phyloP scores from a whole-genome alignment of 2,113 vertebrate genomes.

The Barnardius zonarius region DNA sequence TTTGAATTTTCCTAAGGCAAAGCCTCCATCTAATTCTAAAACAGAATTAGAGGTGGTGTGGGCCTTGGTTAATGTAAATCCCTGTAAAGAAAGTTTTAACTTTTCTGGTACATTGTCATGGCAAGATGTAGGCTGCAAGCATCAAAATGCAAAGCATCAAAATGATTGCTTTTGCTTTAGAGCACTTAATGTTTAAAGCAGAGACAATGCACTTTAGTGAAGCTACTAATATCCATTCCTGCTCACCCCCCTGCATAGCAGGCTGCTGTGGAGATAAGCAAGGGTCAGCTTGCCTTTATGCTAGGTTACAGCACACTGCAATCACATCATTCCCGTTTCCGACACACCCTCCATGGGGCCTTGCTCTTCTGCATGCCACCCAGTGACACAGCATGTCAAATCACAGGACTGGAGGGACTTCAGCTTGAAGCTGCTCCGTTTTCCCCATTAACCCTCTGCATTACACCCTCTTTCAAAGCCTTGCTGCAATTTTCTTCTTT shows the following conservation, averaged over 20 bases:
- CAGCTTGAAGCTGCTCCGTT: not conserved
- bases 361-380: not conserved
- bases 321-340: not conserved
- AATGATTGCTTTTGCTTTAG: not conserved
- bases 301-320: not conserved
- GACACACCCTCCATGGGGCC: not conserved
- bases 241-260: not conserved
- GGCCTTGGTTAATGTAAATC: not conserved
- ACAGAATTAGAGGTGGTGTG: not conserved
- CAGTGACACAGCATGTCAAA: not conserved
- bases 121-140: not conserved
- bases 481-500: not conserved
- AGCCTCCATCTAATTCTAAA: not conserved
- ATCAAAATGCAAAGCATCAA: not conserved
- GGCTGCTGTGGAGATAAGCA: not conserved
- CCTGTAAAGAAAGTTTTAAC: not conserved
- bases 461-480: not conserved
- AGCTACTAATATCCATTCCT: not conserved
- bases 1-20: not conserved
- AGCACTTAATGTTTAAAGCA: not conserved
- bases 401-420: not conserved
- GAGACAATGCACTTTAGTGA: not conserved
- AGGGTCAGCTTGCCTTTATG: not conserved
- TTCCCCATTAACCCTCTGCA: not conserved
- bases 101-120: not conserved